phyloP scores from a whole-genome alignment of 1,140 invertebrate genomes.

The Sitobion miscanthi region DNA sequence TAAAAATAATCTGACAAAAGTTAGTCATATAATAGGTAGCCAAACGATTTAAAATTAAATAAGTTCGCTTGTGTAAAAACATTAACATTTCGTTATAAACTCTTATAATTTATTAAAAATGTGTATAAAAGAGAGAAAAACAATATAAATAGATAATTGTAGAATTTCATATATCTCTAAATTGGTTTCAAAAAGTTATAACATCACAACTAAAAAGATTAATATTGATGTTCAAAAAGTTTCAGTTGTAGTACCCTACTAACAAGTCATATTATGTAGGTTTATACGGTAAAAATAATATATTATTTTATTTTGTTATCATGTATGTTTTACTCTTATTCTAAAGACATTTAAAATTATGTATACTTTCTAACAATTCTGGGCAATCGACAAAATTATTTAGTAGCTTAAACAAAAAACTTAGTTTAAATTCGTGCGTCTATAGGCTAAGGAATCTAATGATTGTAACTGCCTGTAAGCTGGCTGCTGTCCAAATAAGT shows the following conservation, averaged over 20 bases:
- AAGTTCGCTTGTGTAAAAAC: background rate
- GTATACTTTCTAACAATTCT: background rate
- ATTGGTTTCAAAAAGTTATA: background rate
- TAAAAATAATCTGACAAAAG: background rate
- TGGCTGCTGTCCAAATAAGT: conserved; percentile 13
- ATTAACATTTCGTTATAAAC: background rate
- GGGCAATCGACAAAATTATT: conserved; percentile 3
- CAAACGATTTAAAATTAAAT: background rate
- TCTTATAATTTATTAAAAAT: background rate
- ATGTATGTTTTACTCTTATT: background rate
- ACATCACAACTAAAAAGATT: background rate
- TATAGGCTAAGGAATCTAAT: background rate
- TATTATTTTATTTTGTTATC: background rate
- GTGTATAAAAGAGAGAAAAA: background rate
- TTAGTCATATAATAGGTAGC: background rate
- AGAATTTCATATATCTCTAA: background rate
- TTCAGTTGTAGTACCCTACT: background rate
- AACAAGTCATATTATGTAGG: background rate
- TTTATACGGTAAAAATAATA: background rate
- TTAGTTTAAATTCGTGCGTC: background rate
- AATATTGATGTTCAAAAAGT: background rate
- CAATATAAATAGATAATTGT: background rate
- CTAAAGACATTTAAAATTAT: background rate
- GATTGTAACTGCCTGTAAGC: background rate
- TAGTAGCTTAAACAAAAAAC: background rate